A percentile compares a stretch with the other conserved stretches of the same genome.
These are phyloP conservation scores for Mythimna pallens DNA, from an alignment of 2,888 invertebrate species.

Conservation along the genomic window DNA sequence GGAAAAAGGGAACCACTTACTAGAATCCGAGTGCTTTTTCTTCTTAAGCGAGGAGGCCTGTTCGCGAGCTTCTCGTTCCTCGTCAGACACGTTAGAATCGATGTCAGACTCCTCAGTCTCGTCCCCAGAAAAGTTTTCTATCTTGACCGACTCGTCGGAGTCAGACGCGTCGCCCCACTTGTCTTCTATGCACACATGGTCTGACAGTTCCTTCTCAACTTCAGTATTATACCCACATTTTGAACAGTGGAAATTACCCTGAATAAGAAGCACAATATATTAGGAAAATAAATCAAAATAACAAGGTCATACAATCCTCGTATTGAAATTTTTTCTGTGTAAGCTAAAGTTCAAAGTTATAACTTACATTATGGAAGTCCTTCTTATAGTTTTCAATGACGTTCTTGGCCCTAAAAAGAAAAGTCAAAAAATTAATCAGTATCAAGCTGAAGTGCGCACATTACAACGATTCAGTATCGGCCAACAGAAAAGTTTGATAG, in stretches of 20 bases:
- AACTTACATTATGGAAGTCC: slow-evolving; percentile 68
- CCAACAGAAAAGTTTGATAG: too few relatives aligned
- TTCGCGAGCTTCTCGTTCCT: slow-evolving; percentile 64
- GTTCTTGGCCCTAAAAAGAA: slow-evolving; percentile 79
- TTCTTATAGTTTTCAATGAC: slow-evolving; percentile 78
- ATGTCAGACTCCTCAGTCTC: slow-evolving; percentile 68
- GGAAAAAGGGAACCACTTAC: slow-evolving; percentile 29
- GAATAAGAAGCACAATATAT: slow-evolving; percentile 10
- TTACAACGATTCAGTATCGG: too few relatives aligned
- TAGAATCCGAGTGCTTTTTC: slow-evolving; percentile 42
- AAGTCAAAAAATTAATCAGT: slow-evolving; percentile 22
- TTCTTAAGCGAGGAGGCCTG: slow-evolving; percentile 19
- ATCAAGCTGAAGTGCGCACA: too few relatives aligned
- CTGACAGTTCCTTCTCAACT: slow-evolving; percentile 45
- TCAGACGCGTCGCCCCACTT: slow-evolving; percentile 63
- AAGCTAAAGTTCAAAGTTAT: not conserved
- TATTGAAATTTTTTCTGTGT: not conserved
- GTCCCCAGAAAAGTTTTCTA: slow-evolving; percentile 61
- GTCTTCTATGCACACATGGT: slow-evolving; percentile 60
- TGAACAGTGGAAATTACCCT: slow-evolving; percentile 48
- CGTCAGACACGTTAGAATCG: slow-evolving; percentile 74
- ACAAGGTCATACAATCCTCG: too few relatives aligned
- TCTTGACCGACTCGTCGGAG: slow-evolving; percentile 72
- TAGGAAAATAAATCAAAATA: not conserved
- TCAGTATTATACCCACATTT: slow-evolving; percentile 60